Base-by-base conservation (phyloP, 2,113 vertebrate genomes). In the Platysternon megacephalum region DNA sequence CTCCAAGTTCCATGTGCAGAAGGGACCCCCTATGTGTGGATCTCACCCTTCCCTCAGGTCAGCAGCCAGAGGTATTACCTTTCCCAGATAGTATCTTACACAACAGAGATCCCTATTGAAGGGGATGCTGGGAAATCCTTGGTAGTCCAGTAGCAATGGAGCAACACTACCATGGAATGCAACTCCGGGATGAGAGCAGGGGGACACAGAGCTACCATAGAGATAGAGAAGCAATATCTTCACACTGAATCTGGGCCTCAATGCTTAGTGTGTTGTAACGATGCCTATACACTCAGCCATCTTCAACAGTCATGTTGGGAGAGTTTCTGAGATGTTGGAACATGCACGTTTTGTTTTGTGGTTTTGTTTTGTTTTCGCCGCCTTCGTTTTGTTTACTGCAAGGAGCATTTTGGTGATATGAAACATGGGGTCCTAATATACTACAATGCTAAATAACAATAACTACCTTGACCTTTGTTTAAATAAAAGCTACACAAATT, bases 401-500 rank as follows among this genome's bases (percentile, higher is more conserved):
- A 48, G 87, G 8, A 90, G 21, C 53, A 82, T 52, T 94, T 88
- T 85, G 88, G 86, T 52, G 2, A 48, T n/a, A 91, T 91, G 26
- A 28, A 86, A 58, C 49, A 79, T 49, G 51, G 9, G 9, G 42
- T 29, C 85, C 29, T 48, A 89, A 11, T 53, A 87, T 89, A 88
- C 21, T 61, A n/a, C 86, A 84, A 22, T 35, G 88, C 56, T 6
- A 52, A 94, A n/a, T 52, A 83, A 48, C 13, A 82, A 56, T 10
- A 29, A 61, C 44, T 94, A 81, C 90, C n/a, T 19, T 29, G 52
- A 46, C 56, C 4, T 91, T 85, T 68, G 39, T n/a, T 68, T 26
- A 91, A 90, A 89, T 65, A 39, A 74, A 95, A 91, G 21, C 51
- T 42, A 65, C 12, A 88, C 83, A 35, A 88, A 87, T 56, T 86